Evolutionary conservation across 1,140 invertebrate genomes (phyloP).

Genomic region (Ruditapes philippinarum): DNA sequence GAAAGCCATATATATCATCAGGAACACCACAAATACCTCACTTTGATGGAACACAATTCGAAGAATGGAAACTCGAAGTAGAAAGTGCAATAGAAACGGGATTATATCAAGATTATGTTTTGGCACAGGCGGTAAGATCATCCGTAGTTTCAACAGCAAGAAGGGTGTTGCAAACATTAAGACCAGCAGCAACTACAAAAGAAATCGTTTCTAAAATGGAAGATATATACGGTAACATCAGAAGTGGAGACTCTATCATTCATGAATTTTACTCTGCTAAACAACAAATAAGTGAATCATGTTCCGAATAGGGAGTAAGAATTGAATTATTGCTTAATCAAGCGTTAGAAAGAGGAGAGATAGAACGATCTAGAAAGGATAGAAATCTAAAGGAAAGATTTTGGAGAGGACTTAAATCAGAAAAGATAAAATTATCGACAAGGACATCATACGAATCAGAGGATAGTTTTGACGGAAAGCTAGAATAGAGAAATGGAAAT

Average conservation of each 20-base stretch:
- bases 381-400: conserved; percentile 34
- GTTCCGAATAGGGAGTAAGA: conserved; percentile 20
- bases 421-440: conserved; percentile 15
- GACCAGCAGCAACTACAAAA: neutral
- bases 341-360: conserved; percentile 18
- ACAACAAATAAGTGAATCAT: neutral
- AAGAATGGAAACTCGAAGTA: neutral
- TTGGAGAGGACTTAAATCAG: conserved; percentile 22
- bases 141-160: neutral
- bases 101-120: neutral
- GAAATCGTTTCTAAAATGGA: conserved; percentile 25
- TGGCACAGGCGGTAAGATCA: conserved; percentile 20
- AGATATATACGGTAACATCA: conserved; percentile 1
- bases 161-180: neutral
- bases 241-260: neutral
- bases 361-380: conserved; percentile 18
- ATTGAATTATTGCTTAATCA: conserved; percentile 22
- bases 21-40: conserved; percentile 2
- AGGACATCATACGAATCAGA: conserved; percentile 11
- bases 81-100: neutral
- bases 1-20: neutral
- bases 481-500: conserved; percentile 32
- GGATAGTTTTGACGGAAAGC: conserved; percentile 28
- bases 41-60: conserved; percentile 7
- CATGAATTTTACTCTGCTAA: conserved; percentile 31